A percentile compares a stretch with the other conserved stretches of the same genome.
Evolutionary conservation across 2,888 invertebrate genomes (phyloP).

Genomic region (Sarcophaga variegata): DNA sequence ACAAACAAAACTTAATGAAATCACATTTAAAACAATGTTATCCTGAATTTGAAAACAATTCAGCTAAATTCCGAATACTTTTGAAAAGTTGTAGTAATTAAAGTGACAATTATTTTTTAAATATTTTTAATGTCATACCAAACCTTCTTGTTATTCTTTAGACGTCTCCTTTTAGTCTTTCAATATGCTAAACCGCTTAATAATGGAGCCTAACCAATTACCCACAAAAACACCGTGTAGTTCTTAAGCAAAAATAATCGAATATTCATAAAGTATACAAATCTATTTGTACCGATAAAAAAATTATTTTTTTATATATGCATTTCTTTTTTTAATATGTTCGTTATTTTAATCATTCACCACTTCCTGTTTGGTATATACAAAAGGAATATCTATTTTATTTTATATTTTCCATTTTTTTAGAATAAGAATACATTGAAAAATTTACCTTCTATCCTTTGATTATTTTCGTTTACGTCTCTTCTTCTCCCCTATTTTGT

Average conservation of each 20-base stretch:
- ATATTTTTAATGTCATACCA: no score
- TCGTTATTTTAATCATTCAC: background rate
- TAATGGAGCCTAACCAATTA: background rate
- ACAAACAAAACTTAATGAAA: no score
- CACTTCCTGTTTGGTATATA: constrained; percentile 27
- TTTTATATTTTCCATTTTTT: background rate
- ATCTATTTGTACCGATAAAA: constrained; percentile 2
- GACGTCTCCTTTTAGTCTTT: no score
- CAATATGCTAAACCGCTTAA: no score
- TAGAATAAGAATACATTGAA: background rate
- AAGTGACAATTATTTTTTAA: no score
- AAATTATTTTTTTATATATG: background rate
- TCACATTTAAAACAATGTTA: no score
- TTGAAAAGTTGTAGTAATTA: no score
- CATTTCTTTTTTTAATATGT: background rate
- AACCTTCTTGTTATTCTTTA: no score
- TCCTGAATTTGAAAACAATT: no score
- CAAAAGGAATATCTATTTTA: background rate
- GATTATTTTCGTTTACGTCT: constrained; percentile 44
- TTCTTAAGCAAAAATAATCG: background rate
- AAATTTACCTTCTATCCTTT: constrained; percentile 62
- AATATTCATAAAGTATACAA: constrained; percentile 16
- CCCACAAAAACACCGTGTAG: background rate
- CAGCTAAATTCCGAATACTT: no score
- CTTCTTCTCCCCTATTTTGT: constrained; percentile 46